phyloP scores from a whole-genome alignment of 2,888 invertebrate genomes.

The Drosophila helvetica region DNA sequence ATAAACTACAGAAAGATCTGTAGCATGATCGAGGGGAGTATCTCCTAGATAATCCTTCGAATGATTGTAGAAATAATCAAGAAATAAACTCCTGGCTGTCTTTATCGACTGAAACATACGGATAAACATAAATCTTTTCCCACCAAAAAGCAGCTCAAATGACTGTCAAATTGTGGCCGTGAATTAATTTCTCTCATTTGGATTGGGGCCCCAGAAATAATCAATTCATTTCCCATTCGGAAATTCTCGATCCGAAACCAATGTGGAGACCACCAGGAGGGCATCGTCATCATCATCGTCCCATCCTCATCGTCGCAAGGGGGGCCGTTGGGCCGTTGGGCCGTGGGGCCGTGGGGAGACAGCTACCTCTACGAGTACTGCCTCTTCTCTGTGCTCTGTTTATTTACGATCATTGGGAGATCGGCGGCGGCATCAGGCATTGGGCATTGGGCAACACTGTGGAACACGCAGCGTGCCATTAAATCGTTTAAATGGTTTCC shows the following conservation, averaged over 20 bases:
- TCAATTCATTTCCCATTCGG: slow-evolving; percentile 34
- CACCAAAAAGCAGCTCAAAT: not conserved
- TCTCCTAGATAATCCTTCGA: no score
- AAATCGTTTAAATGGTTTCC: slow-evolving; percentile 78
- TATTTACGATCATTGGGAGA: slow-evolving; percentile 69
- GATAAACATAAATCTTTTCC: no score
- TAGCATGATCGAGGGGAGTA: no score
- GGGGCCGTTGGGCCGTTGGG: no score
- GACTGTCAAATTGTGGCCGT: slow-evolving; percentile 19
- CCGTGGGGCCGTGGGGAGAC: slow-evolving; percentile 3
- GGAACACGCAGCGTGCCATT: slow-evolving; percentile 66
- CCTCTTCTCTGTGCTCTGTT: slow-evolving; percentile 65
- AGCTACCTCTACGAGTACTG: slow-evolving; percentile 12
- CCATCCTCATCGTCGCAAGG: slow-evolving; percentile 1
- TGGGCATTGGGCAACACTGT: slow-evolving; percentile 36
- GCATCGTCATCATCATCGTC: slow-evolving; percentile 20
- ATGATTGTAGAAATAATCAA: no score
- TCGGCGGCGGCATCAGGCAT: slow-evolving; percentile 24
- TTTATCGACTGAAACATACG: no score
- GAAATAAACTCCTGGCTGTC: no score
- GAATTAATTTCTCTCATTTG: slow-evolving; percentile 24
- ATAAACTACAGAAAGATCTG: no score
- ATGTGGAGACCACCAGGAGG: slow-evolving; percentile 40
- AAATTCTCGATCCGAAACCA: slow-evolving; percentile 29
- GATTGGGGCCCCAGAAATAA: slow-evolving; percentile 9